Evolutionary conservation across 2,797 vertebrate genomes (phyloP), one percentile per base, ranked within the genome.

Genomic region (Halcyon badia): DNA sequence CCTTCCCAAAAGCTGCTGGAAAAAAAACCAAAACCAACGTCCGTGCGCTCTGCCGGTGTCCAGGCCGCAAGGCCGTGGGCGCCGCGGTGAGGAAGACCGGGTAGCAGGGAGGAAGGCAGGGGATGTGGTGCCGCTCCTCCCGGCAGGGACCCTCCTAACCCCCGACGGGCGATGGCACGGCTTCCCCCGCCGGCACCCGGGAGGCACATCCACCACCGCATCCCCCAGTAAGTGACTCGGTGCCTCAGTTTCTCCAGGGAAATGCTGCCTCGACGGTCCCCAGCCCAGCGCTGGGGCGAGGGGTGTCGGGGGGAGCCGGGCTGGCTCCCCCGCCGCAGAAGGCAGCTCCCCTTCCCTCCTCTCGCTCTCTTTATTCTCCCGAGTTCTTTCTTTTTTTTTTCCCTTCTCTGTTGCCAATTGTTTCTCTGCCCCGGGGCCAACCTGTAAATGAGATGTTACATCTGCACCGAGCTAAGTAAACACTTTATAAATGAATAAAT

Each of bases 381-480:
- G 76, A 96, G 93, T 87, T 97, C 22, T 76, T 5, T 5, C 15
- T 7, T n/a, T 31, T 14, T 14, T 18, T 2, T 5, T 5, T 4
- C 8, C 37, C 94, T 66, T 79, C 51, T 73, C 70, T 79, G 94
- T 97, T 98, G 96, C 97, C 97, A 97, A 97, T 98, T 98, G 97
- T 97, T 98, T 98, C 97, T 94, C 89, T 97, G 97, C 98, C 98
- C 98, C 48, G 90, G 94, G 98, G 98, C 98, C 97, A 96, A 88
- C 94, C 97, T 98, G 98, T 98, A 98, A 98, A 98, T 98, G 98
- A 98, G 98, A 98, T 98, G 98, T 98, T 98, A 98, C 98, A 98
- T 98, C 97, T 98, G 97, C 97, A 96, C 92, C 56, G 80, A 97
- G 96, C 98, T 97, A 98, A 98, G 97, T 97, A 98, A 98, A 98